phyloP scores from a whole-genome alignment of 1,140 invertebrate genomes.

The Solenopsis invicta region DNA sequence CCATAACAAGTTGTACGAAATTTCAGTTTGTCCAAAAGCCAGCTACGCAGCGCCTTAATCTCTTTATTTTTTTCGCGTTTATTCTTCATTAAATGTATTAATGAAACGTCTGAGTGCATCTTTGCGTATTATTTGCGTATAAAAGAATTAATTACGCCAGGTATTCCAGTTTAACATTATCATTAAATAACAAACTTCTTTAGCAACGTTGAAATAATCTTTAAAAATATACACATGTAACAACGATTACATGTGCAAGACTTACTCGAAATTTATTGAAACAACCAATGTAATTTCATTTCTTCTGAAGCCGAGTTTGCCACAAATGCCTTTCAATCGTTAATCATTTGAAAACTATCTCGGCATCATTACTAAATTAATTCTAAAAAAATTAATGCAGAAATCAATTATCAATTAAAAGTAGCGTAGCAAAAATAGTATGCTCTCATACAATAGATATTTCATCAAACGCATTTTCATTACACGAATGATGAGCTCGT shows the following conservation, averaged over 20 bases:
- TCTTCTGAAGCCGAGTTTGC: neutral
- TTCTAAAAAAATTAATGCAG: neutral
- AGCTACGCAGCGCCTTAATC: neutral
- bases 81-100: neutral
- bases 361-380: neutral
- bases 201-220: neutral
- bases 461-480: neutral
- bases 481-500: neutral
- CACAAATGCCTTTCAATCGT: neutral
- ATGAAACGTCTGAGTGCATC: neutral
- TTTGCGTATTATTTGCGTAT: neutral
- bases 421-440: neutral
- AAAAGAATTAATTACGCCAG: neutral
- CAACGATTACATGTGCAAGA: neutral
- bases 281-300: neutral
- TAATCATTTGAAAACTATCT: neutral
- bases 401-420: constrained; percentile 2
- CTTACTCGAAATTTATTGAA: neutral
- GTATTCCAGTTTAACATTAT: neutral
- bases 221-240: neutral
- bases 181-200: neutral
- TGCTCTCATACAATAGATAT: neutral
- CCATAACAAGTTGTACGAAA: constrained; percentile 25
- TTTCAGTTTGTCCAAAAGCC: neutral
- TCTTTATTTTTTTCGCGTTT: neutral